Percentiles rank a stretch among this genome's conserved stretches.
Evolutionary conservation across 2,113 vertebrate species (phyloP).

Genomic region (Takifugu bimaculatus): DNA sequence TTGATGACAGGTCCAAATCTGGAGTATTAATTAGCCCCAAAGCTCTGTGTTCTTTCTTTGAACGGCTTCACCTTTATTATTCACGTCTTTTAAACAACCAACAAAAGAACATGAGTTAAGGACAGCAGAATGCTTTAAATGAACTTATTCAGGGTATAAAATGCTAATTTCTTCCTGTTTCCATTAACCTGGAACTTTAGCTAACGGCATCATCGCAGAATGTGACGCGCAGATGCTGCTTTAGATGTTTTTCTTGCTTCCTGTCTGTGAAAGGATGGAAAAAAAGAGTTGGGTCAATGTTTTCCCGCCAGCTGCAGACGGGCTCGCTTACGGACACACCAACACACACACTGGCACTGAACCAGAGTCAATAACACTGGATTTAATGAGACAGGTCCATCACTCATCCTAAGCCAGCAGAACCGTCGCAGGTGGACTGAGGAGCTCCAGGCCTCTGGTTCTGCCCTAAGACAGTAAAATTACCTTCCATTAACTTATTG

Average conservation of each 20-base stretch:
- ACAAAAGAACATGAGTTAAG: not conserved
- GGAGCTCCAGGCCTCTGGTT: constrained; percentile 39
- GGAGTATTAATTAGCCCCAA: too few species aligned
- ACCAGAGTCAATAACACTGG: constrained; percentile 50
- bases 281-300: constrained; percentile 44
- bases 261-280: not conserved
- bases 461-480: constrained; percentile 35
- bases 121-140: not conserved
- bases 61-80: too few species aligned
- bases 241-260: too few species aligned
- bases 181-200: too few species aligned
- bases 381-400: constrained; percentile 52
- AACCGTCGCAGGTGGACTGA: constrained; percentile 25
- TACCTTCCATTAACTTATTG: constrained; percentile 60
- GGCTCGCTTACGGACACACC: constrained; percentile 8
- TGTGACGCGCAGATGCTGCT: constrained; percentile 5
- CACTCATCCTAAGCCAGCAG: constrained; percentile 36
- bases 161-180: too few species aligned
- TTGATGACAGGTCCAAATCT: too few species aligned
- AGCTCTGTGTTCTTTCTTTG: too few species aligned
- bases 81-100: too few species aligned
- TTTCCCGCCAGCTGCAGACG: constrained; percentile 9
- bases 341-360: constrained; percentile 7
- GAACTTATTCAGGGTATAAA: too few species aligned
- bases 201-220: too few species aligned